Percentiles rank a stretch among this genome's conserved stretches.
Evolutionary conservation across 1,140 invertebrate species (phyloP).

Genomic region (Drosophila hydei): DNA sequence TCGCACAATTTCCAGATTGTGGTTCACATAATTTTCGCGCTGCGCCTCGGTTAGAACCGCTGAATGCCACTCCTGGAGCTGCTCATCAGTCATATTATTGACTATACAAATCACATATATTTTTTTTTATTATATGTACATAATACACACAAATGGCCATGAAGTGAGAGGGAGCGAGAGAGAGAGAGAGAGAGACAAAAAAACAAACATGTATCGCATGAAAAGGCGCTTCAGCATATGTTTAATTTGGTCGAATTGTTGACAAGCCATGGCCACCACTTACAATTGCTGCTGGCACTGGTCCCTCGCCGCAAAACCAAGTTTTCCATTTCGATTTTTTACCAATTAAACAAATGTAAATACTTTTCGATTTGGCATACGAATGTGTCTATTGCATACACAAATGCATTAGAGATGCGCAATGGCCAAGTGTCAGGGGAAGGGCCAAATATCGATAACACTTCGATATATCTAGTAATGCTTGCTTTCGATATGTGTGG

Average conservation of each 20-base stretch:
- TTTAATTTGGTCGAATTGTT: background rate
- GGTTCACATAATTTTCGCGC: slow-evolving; percentile 50
- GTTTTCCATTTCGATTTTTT: slow-evolving; percentile 3
- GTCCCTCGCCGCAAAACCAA: background rate
- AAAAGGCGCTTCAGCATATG: background rate
- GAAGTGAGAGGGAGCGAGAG: background rate
- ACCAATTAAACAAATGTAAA: background rate
- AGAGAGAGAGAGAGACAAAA: background rate
- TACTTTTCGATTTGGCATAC: slow-evolving; percentile 1
- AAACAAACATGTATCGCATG: slow-evolving; percentile 12
- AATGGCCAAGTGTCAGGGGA: background rate
- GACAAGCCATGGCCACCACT: background rate
- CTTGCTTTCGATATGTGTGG: background rate
- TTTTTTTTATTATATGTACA: background rate
- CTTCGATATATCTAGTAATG: background rate
- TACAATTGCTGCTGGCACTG: slow-evolving; percentile 8
- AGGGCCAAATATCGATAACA: background rate
- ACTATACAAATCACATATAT: slow-evolving; percentile 9
- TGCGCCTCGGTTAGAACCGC: slow-evolving; percentile 35
- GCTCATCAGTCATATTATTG: slow-evolving; percentile 48
- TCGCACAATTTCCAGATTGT: slow-evolving; percentile 49
- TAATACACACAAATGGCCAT: slow-evolving; percentile 17
- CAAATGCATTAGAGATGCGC: slow-evolving; percentile 20
- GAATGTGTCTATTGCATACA: slow-evolving; percentile 20
- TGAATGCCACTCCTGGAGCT: slow-evolving; percentile 39